Evolutionary conservation across 2,113 vertebrate species (phyloP).

Genomic region (Galbula dea): DNA sequence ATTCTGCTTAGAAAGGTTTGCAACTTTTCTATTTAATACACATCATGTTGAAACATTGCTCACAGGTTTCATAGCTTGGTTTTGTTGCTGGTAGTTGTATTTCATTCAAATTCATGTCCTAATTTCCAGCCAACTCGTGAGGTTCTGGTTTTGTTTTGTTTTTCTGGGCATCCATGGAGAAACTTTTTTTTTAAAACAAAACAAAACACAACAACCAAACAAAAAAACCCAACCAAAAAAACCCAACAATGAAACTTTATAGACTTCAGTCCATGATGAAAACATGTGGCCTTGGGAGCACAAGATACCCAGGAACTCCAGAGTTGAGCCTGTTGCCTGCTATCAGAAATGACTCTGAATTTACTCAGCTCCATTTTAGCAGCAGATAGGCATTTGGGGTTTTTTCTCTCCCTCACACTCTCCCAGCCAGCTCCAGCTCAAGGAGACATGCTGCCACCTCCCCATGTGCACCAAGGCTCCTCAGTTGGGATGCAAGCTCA

Average conservation of each 20-base stretch:
- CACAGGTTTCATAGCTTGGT: neutral
- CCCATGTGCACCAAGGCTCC: rapidly evolving
- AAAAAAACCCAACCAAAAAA: too few relatives aligned
- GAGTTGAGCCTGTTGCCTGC: neutral
- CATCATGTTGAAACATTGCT: rapidly evolving
- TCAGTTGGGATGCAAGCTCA: too few relatives aligned
- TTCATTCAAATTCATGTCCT: neutral
- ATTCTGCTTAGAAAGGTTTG: neutral
- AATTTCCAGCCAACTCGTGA: neutral
- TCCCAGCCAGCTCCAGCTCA: neutral
- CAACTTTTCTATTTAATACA: neutral
- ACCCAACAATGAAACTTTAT: neutral
- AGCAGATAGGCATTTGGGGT: neutral
- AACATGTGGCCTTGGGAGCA: neutral
- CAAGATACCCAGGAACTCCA: neutral
- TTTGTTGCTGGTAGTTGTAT: neutral
- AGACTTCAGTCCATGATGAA: neutral
- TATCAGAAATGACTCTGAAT: neutral
- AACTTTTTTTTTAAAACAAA: neutral
- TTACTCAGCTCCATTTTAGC: neutral
- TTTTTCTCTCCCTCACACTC: rapidly evolving
- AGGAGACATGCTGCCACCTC: neutral
- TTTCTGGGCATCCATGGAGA: neutral
- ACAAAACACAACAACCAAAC: too few relatives aligned
- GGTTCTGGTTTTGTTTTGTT: neutral